Percentiles rank a stretch among this genome's conserved stretches.
phyloP scores from a whole-genome alignment of 2,888 invertebrate genomes.

The Andrena bucephala region DNA sequence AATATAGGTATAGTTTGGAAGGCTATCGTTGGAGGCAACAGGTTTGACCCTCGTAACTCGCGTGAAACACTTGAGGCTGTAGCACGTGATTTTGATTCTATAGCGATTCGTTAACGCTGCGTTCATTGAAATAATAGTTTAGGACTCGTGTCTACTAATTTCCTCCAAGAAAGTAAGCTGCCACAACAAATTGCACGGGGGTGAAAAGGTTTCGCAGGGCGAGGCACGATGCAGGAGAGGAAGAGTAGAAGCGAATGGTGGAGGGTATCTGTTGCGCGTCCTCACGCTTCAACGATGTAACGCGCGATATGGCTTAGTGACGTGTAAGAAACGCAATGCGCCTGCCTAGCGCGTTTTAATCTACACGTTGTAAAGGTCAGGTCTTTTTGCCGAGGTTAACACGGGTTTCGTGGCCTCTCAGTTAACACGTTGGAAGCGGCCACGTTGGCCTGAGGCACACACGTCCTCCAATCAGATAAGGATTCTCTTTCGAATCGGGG shows the following conservation, averaged over 20 bases:
- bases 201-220: background rate
- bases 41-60: conserved; percentile 24
- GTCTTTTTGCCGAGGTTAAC: conserved; percentile 26
- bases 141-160: too few relatives aligned
- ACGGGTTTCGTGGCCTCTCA: conserved; percentile 43
- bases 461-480: conserved; percentile 44
- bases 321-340: conserved; percentile 17
- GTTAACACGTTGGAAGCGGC: conserved; percentile 61
- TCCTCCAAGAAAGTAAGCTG: too few relatives aligned
- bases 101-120: background rate
- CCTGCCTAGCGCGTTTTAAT: conserved; percentile 39
- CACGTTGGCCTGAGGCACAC: conserved; percentile 48
- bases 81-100: conserved; percentile 36
- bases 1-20: background rate
- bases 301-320: background rate
- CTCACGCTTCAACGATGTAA: background rate
- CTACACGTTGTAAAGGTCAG: conserved; percentile 57
- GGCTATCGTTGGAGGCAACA: conserved; percentile 36
- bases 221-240: background rate
- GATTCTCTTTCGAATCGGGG: conserved; percentile 26
- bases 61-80: conserved; percentile 22
- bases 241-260: background rate
- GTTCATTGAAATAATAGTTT: too few relatives aligned
- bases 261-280: background rate
- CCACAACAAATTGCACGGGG: too few relatives aligned